A percentile compares a stretch with the other conserved stretches of the same genome.
Conservation (phyloP, 2,113 vertebrate species). For the Myrmecophaga tridactyla region DNA sequence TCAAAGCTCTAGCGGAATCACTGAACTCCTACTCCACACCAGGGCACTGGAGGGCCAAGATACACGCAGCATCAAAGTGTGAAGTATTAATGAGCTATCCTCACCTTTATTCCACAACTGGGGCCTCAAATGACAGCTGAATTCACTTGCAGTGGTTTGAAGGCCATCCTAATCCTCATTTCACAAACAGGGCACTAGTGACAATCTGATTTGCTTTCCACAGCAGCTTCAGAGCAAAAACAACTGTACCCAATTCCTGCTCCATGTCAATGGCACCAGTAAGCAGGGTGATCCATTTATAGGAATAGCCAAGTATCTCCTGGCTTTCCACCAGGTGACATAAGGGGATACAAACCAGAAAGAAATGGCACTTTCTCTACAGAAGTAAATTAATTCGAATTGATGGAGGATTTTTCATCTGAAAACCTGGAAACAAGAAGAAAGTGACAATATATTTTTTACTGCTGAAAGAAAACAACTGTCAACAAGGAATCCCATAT, state of each 20-base stretch:
- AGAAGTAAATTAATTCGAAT: not conserved
- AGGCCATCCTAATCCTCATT: not conserved
- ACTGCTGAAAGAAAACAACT: no score
- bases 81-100: not conserved
- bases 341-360: not conserved
- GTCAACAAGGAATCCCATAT: no score
- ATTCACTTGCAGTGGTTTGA: not conserved
- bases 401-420: not conserved
- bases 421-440: not conserved
- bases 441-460: no score
- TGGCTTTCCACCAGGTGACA: not conserved
- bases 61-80: no score
- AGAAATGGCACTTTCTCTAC: not conserved
- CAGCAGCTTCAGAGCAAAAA: not conserved
- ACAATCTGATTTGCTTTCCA: no score
- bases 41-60: not conserved
- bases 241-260: not conserved
- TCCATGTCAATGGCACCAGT: not conserved
- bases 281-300: not conserved
- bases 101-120: not conserved
- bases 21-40: no score
- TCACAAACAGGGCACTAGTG: not conserved
- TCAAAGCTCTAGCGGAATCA: no score
- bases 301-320: not conserved
- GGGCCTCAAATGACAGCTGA: not conserved